Base-by-base conservation (phyloP, 2,888 invertebrate genomes). In the Smittia sp. region DNA sequence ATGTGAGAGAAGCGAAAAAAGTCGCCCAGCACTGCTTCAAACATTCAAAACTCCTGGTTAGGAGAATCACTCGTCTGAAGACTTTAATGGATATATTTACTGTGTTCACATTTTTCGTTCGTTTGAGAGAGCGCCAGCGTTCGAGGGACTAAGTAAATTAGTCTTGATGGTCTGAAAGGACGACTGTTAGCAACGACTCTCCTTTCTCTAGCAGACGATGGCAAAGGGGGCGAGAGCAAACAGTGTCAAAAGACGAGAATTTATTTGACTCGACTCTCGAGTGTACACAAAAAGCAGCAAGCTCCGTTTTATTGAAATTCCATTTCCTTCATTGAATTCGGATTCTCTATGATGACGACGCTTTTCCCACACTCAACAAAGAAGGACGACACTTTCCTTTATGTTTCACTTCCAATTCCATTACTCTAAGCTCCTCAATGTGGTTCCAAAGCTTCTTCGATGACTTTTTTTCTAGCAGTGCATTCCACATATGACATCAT, bases 301-400 rank as follows among this genome's bases (percentile, higher is more conserved):
- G n/a, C 46, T 46, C 15, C 46, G 15, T 18, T 58, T 58, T 20
- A 58, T 58, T 58, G 20, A 58, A 58, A 20, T 58, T 58, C 22
- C 58, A 58, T 58, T 58, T 58, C 58, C 58, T 58, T 58, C 58
- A 58, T 58, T 22, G 18, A 20, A 58, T 58, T 58, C 58, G 46
- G 2, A 18, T 58, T 58, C 18, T 18, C 4, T 20, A 22, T 20
- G 18, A 58, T 6, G 58, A 20, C 58, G 15, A 18, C 7, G 15
- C 20, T 58, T 58, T 58, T 18, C 58, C 18, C 18, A 18, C 58
- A 20, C 20, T 18, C 58, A 20, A 22, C 9, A 9, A 4, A 58
- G n/a, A 20, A 58, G 20, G 18, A 58, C 15, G 20, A 58, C 18
- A 20, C 9, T 22, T 20, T 22, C 18, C 18, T 20, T 58, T 58